phyloP scores from a whole-genome alignment of 2,888 invertebrate genomes.

The Drosophila subquinaria region DNA sequence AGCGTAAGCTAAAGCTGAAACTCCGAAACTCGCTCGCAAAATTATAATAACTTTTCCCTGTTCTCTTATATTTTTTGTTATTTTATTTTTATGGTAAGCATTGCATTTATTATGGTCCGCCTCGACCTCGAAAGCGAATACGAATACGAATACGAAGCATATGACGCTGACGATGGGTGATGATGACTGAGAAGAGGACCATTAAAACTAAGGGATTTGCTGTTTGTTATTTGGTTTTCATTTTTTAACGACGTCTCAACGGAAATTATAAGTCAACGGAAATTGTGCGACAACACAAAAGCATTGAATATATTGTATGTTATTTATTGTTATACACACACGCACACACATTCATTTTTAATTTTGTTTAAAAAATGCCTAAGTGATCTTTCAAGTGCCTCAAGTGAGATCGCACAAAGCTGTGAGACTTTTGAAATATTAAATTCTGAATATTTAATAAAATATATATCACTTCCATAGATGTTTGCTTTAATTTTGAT shows the following conservation, averaged over 20 bases:
- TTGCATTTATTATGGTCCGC: constrained; percentile 70
- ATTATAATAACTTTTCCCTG: constrained; percentile 63
- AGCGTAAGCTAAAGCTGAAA: constrained; percentile 68
- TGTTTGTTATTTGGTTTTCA: constrained; percentile 31
- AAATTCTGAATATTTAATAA: neutral
- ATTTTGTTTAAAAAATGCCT: constrained; percentile 11
- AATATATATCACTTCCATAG: no score
- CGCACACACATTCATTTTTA: constrained; percentile 5
- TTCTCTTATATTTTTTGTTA: constrained; percentile 29
- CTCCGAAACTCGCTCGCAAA: constrained; percentile 55
- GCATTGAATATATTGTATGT: constrained; percentile 43
- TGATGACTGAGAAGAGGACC: constrained; percentile 39
- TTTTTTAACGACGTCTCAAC: constrained; percentile 68
- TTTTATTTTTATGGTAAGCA: constrained; percentile 73
- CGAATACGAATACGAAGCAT: neutral
- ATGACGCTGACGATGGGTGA: constrained; percentile 16
- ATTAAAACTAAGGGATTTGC: constrained; percentile 68
- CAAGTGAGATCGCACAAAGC: neutral
- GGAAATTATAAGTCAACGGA: constrained; percentile 79
- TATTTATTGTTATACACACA: constrained; percentile 36
- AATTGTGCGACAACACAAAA: constrained; percentile 64
- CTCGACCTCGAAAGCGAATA: constrained; percentile 44
- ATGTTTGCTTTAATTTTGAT: no score
- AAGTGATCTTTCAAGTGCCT: constrained; percentile 19
- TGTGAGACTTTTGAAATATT: neutral